Conservation (phyloP, 2,113 vertebrate genomes). For the Poeciliopsis turrubarensis region DNA sequence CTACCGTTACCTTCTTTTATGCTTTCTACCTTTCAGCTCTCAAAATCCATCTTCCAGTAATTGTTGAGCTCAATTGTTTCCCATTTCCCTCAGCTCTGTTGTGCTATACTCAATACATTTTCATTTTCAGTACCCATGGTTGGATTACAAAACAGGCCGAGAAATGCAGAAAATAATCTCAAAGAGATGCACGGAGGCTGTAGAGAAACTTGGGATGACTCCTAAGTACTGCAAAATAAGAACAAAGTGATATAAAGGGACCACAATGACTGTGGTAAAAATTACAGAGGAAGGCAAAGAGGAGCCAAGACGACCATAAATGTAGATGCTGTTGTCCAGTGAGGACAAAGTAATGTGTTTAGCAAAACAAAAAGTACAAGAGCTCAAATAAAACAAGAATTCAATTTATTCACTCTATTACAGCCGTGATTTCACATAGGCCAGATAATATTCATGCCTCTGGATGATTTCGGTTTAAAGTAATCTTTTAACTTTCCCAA, state of each 20-base stretch:
- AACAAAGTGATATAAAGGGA: neutral
- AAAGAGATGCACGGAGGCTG: neutral
- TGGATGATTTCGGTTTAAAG: too few relatives aligned
- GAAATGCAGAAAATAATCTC: neutral
- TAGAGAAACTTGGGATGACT: neutral
- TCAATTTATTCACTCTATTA: too few relatives aligned
- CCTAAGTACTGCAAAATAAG: neutral
- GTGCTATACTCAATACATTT: neutral
- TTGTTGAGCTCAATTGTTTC: slow-evolving; percentile 16
- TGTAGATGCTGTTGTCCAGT: neutral
- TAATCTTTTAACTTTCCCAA: too few relatives aligned
- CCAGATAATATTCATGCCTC: too few relatives aligned
- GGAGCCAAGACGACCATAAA: neutral
- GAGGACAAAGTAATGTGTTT: neutral
- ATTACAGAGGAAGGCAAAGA: neutral
- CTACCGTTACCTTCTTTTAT: slow-evolving; percentile 11
- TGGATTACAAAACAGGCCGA: neutral
- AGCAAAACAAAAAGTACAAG: too few relatives aligned
- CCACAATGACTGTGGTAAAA: neutral
- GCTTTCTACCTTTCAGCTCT: slow-evolving; percentile 13
- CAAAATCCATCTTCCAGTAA: slow-evolving; percentile 6
- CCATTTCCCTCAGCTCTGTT: neutral
- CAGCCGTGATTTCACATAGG: too few relatives aligned
- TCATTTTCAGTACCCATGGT: slow-evolving; percentile 11
- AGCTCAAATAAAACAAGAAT: too few relatives aligned